Percentiles rank a stretch among this genome's conserved stretches.
phyloP scores from a whole-genome alignment of 2,797 vertebrate species.

The Mareca penelope region DNA sequence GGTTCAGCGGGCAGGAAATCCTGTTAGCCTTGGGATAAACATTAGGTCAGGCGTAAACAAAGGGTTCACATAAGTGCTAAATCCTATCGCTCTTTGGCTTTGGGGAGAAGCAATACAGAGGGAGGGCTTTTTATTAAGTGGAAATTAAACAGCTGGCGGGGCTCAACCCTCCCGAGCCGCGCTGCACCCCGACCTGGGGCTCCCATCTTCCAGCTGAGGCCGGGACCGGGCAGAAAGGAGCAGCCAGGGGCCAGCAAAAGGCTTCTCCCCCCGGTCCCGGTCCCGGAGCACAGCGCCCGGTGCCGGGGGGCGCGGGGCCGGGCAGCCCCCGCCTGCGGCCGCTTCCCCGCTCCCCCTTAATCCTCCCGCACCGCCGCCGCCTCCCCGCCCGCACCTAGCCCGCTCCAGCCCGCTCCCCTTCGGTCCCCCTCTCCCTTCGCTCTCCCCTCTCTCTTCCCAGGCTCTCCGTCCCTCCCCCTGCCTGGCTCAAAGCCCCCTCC shows the following conservation, averaged over 20 bases:
- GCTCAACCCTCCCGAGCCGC: not conserved
- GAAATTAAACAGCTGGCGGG: not conserved
- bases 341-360: not conserved
- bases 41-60: slow-evolving; percentile 54
- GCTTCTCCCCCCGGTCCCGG: not conserved
- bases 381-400: not conserved
- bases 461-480: not conserved
- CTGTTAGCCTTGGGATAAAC: slow-evolving; percentile 50
- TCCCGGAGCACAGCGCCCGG: not conserved
- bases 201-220: not conserved
- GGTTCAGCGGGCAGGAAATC: slow-evolving; percentile 35
- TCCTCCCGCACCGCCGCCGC: not conserved
- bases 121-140: not conserved
- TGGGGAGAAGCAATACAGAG: not conserved
- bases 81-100: not conserved
- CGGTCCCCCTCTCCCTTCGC: not conserved
- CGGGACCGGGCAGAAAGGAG: not conserved
- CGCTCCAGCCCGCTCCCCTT: not conserved
- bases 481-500: not conserved
- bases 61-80: slow-evolving; percentile 21
- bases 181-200: not conserved
- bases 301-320: not conserved
- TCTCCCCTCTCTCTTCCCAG: not conserved
- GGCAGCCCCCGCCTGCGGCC: not conserved
- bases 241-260: not conserved